Conservation (phyloP, 2,888 invertebrate genomes). For the Sarcophaga carnaria region DNA sequence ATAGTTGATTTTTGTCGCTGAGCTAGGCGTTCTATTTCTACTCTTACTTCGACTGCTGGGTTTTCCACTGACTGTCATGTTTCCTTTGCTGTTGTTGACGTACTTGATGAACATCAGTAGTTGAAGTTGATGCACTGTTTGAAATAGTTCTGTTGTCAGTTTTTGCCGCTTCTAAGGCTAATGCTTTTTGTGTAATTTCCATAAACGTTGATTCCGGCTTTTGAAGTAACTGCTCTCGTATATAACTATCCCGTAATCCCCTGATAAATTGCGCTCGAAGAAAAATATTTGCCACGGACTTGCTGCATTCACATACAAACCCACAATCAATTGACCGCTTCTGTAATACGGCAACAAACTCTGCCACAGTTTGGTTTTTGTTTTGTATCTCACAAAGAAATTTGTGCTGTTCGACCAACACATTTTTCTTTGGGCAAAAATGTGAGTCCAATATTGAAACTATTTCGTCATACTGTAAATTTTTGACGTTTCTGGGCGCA, state of each 20-base stretch:
- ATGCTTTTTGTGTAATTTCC: background rate
- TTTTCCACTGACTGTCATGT: slow-evolving; percentile 19
- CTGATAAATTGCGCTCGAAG: slow-evolving; percentile 50
- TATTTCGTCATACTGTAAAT: too few species aligned
- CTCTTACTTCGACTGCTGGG: slow-evolving; percentile 11
- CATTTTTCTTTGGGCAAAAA: slow-evolving; percentile 45
- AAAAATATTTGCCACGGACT: too few species aligned
- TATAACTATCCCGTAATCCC: slow-evolving; percentile 43
- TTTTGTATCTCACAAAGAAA: slow-evolving; percentile 51
- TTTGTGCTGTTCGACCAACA: slow-evolving; percentile 41
- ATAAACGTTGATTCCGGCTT: slow-evolving; percentile 34
- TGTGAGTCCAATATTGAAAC: slow-evolving; percentile 21
- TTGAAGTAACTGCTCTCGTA: slow-evolving; percentile 52
- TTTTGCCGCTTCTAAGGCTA: slow-evolving; percentile 8
- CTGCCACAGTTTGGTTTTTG: slow-evolving; percentile 27
- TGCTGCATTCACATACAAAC: background rate
- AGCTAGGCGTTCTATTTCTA: background rate
- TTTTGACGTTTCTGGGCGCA: too few species aligned
- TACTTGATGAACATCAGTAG: background rate
- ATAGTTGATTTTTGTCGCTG: background rate
- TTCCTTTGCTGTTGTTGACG: background rate
- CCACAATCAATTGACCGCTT: slow-evolving; percentile 9
- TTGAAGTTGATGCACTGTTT: background rate
- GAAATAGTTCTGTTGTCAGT: background rate
- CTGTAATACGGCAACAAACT: slow-evolving; percentile 32